Base-by-base conservation (phyloP, 35 echinoderm and acorn worm species). In the Apostichopus parvimensis region DNA sequence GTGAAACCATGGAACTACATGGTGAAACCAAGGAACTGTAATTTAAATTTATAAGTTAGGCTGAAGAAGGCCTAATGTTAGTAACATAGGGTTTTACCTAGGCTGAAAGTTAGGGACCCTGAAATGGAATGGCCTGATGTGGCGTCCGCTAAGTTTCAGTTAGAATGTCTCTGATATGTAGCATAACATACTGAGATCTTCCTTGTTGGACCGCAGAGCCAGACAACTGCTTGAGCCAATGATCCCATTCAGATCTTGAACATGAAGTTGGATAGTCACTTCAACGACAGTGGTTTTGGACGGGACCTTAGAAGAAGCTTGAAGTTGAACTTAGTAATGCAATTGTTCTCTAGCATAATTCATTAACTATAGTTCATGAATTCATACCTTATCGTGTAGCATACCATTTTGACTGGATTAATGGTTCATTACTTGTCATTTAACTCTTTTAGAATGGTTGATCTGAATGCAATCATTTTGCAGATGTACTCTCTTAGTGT, bases 261-360 rank as follows among this genome's bases (percentile, higher is more conserved):
- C 68, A 72, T 72, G 68, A 72, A 72, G 68, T 72, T 72, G 68
- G 5, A 72, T 72, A 72, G 68, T 72, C 68, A 72, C 68, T 72
- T 72, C 68, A 72, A 72, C 68, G 68, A 72, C 68, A 72, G 68
- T 6, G 68, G 68, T 72, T 72, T 72, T 72, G 68, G 68, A 72
- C 68, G 68, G 68, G 68, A 72, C 68, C 68, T 72, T 72, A 72
- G 68, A 72, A 72, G 68, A 72, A 72, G 68, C 68, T 72, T 72
- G 68, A 72, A 72, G 68, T 72, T 72, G 68, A 72, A 72, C 68
- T 72, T 72, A 72, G 68, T 72, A 72, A 72, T 72, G 68, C 68
- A 72, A 72, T 72, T 72, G 68, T 72, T 72, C 68, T 72, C 68
- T 72, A 72, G 68, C 68, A 72, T 72, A 72, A 72, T 72, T 72